Evolutionary conservation across 1,140 invertebrate species (phyloP).

Genomic region (Drosophila funebris): DNA sequence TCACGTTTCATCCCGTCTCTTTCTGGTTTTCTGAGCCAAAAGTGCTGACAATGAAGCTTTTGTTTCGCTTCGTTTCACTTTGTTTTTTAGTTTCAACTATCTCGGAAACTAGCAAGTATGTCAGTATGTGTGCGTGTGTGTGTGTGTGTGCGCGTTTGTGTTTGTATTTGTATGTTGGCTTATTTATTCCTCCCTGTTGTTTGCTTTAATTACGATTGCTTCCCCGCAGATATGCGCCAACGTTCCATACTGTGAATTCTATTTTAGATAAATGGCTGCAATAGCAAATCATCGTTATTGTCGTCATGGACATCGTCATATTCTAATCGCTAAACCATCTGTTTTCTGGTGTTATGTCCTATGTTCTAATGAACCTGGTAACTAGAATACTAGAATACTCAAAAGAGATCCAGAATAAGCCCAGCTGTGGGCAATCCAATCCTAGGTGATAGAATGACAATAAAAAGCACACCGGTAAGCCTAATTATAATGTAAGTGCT

Average conservation of each 20-base stretch:
- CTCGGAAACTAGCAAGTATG: conserved; percentile 11
- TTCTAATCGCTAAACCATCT: conserved; percentile 14
- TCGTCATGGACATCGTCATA: conserved; percentile 25
- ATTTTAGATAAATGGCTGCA: conserved; percentile 68
- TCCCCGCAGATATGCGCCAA: conserved; percentile 18
- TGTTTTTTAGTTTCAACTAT: conserved; percentile 29
- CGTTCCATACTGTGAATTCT: conserved; percentile 52
- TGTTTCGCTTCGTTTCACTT: conserved; percentile 33
- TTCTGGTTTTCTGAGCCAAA: conserved; percentile 26
- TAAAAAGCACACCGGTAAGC: too few species aligned
- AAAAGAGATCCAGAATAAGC: too few species aligned
- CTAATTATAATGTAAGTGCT: too few species aligned
- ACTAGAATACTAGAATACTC: too few species aligned
- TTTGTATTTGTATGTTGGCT: conserved; percentile 14
- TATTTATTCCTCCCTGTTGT: conserved; percentile 50
- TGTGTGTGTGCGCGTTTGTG: background rate
- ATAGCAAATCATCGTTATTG: conserved; percentile 58
- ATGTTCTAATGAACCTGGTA: too few species aligned
- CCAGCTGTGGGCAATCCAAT: too few species aligned
- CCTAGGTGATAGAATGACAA: too few species aligned
- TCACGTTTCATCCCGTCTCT: background rate
- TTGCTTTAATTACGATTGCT: conserved; percentile 70
- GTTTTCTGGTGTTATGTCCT: background rate
- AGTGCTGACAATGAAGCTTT: conserved; percentile 60
- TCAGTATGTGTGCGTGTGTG: background rate